Conservation (phyloP, 2,797 vertebrate species). For the Sarcoramphus papa region DNA sequence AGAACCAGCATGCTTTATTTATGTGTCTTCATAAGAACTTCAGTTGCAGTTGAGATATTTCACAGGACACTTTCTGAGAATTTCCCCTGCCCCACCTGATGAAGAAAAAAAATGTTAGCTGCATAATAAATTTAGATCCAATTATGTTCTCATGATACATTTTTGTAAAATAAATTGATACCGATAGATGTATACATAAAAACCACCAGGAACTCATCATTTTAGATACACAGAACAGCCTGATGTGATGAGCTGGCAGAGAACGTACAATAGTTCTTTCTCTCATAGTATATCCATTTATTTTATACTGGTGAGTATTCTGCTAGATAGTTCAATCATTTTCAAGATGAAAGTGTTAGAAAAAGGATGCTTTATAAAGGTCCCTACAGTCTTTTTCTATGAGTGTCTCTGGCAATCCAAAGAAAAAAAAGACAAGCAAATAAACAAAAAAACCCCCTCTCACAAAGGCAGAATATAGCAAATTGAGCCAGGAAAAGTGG, state of each 20-base stretch:
- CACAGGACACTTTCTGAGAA: not conserved
- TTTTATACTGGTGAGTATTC: not conserved
- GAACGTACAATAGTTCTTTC: not conserved
- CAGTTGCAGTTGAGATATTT: not conserved
- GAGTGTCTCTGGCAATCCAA: not conserved
- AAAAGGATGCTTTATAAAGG: not conserved
- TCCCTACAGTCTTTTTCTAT: not conserved
- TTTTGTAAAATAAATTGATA: not conserved
- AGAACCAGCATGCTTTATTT: not conserved
- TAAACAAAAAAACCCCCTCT: not conserved
- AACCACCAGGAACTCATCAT: not conserved
- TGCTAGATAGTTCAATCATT: not conserved
- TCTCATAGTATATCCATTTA: not conserved
- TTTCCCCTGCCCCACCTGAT: not conserved
- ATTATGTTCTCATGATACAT: not conserved
- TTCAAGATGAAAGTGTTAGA: not conserved
- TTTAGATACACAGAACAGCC: not conserved
- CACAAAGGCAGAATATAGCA: not conserved
- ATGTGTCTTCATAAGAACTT: not conserved
- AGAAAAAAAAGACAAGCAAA: not conserved
- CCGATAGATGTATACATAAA: not conserved
- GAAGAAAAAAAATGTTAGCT: not conserved
- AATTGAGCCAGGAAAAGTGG: not conserved
- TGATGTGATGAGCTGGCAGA: not conserved
- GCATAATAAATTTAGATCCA: not conserved